Percentiles rank a stretch among this genome's conserved stretches.
Evolutionary conservation across 2,113 vertebrate species (phyloP).

Genomic region (Sphyrna mokarran): DNA sequence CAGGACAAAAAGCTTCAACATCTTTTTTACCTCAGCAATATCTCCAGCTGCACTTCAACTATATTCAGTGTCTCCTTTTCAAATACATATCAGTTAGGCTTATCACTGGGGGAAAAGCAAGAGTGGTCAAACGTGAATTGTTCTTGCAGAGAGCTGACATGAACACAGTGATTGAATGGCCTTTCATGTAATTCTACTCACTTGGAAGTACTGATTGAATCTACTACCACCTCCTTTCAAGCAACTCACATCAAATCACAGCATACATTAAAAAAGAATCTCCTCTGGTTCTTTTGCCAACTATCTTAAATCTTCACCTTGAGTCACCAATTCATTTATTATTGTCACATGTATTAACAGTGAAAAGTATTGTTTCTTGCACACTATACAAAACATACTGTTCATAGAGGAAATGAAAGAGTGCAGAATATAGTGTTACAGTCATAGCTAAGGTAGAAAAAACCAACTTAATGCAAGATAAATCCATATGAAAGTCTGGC

Average conservation of each 20-base stretch:
- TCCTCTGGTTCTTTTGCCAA: neutral
- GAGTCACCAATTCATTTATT: neutral
- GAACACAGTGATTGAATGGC: neutral
- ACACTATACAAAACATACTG: no score
- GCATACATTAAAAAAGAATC: neutral
- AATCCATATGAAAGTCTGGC: no score
- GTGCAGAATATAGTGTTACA: no score
- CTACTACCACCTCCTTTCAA: neutral
- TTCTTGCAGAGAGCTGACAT: neutral
- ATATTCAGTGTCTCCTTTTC: neutral
- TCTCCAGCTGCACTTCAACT: neutral
- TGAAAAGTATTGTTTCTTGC: no score
- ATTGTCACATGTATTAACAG: no score
- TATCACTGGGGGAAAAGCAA: neutral
- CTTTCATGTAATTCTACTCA: neutral
- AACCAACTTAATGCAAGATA: no score
- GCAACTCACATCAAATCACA: neutral
- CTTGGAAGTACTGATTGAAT: neutral
- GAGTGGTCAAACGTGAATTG: neutral
- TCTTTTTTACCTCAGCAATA: neutral
- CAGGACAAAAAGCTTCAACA: no score
- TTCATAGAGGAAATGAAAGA: no score
- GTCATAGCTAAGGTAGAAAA: no score
- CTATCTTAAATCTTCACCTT: neutral
- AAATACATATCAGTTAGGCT: neutral